Percentiles rank a stretch among this genome's conserved stretches.
These are phyloP conservation scores for Diglossa cyanea DNA, from an alignment of 2,797 vertebrate species.

Conservation along the genomic window DNA sequence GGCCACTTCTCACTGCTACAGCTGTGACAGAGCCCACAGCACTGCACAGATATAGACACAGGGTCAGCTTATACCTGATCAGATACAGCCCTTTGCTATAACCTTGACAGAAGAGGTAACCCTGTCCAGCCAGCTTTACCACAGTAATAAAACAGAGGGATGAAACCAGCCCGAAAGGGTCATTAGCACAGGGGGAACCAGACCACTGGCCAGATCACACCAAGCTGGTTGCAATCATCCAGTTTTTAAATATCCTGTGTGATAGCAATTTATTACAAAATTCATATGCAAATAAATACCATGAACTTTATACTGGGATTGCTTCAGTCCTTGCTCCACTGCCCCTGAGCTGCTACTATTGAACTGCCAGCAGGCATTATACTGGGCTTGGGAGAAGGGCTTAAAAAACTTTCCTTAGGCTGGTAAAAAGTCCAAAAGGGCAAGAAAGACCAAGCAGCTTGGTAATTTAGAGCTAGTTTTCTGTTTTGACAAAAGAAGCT, in stretches of 20 bases:
- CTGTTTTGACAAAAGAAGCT: neutral
- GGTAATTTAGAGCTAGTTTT: neutral
- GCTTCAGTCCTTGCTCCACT: neutral
- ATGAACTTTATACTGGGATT: neutral
- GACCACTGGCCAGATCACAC: neutral
- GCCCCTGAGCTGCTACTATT: neutral
- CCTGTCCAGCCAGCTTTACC: neutral
- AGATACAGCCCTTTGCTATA: neutral
- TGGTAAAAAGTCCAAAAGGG: neutral
- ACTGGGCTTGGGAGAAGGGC: neutral
- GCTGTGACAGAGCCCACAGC: neutral
- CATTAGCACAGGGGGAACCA: neutral
- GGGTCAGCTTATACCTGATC: neutral
- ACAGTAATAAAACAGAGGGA: neutral
- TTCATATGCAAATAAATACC: neutral
- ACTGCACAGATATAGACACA: neutral
- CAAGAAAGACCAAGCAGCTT: neutral
- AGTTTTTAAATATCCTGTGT: neutral
- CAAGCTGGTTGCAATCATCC: fast-evolving
- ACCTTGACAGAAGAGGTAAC: fast-evolving
- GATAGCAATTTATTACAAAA: neutral
- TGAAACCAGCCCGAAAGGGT: neutral
- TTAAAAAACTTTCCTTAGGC: neutral
- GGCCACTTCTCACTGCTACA: fast-evolving
- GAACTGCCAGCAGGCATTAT: neutral